These are phyloP conservation scores for Clostera curtula DNA, from an alignment of 2,888 invertebrate genomes.

Conservation along the genomic window DNA sequence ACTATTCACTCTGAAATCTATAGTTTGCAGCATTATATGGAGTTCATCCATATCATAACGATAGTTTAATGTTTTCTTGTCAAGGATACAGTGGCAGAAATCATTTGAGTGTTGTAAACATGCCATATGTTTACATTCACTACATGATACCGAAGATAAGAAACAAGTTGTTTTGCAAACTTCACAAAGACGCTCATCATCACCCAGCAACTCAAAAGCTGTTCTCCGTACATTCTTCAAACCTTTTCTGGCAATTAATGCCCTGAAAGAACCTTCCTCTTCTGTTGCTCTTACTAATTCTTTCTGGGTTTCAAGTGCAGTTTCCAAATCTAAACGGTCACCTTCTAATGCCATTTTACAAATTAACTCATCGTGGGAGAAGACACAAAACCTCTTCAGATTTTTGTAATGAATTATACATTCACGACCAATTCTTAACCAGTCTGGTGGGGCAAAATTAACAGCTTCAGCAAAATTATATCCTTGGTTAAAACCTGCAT, in stretches of 20 bases:
- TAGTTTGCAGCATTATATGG: conserved; percentile 77
- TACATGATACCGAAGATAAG: conserved; percentile 81
- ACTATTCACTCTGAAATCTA: conserved; percentile 77
- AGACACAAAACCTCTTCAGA: conserved; percentile 82
- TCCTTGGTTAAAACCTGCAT: conserved; percentile 88
- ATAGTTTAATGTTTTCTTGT: conserved; percentile 72
- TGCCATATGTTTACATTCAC: conserved; percentile 73
- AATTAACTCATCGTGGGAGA: conserved; percentile 86
- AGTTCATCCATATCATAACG: conserved; percentile 83
- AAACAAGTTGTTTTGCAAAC: conserved; percentile 86
- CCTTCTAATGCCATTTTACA: conserved; percentile 83
- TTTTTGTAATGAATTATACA: conserved; percentile 82
- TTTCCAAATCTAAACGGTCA: conserved; percentile 77
- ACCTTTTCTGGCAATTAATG: conserved; percentile 60
- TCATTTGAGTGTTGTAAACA: conserved; percentile 78
- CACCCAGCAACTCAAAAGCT: conserved; percentile 80
- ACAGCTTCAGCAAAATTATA: conserved; percentile 90
- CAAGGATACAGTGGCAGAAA: conserved; percentile 74
- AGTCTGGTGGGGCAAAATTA: conserved; percentile 88
- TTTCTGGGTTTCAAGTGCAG: conserved; percentile 79
- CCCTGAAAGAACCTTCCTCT: conserved; percentile 55
- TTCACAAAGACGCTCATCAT: conserved; percentile 83
- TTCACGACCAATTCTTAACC: conserved; percentile 81
- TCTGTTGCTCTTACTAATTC: conserved; percentile 79
- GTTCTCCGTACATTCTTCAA: conserved; percentile 76